Base-by-base conservation (phyloP, 1,140 invertebrate species). In the Magallana angulata region DNA sequence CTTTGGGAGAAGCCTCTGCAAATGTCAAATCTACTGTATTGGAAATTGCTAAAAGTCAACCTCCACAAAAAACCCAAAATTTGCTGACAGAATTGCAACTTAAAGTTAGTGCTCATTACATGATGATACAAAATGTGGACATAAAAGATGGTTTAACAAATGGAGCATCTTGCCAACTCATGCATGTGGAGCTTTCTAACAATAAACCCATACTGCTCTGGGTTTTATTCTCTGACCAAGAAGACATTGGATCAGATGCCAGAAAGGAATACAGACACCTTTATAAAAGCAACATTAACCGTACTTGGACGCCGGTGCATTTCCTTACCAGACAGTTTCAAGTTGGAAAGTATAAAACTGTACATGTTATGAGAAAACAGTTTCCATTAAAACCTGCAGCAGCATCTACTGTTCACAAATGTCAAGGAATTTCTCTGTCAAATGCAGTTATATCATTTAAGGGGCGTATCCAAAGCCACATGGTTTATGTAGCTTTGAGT, bases 61-160 rank as follows among this genome's bases (percentile, higher is more conserved):
- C 30, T 30, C 76, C 14, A 81, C 83, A 71, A 64, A 90, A 80
- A 88, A 87, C 84, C 12, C 87, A 88, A 59, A 85, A 80, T 48
- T 71, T 88, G 36, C 76, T 18, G 59, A 60, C 87, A n/a, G 89
- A 62, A 18, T 24, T 24, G 24, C 24, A 24, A 24, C 24, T 24
- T 24, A 24, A 24, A 24, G 24, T 24, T 24, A 24, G 24, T 24
- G 24, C 24, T 24, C 24, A 24, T 24, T 24, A 24, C 24, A 24
- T 24, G 0, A 24, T 24, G 24, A 24, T 24, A 24, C 24, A 24
- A 24, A 24, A 24, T 24, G 24, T 24, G 24, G 24, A 24, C 24
- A 24, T 24, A 24, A 24, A 24, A 24, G 24, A 24, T 24, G 24
- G 24, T 24, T 24, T 24, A 24, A 24, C 24, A 24, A 24, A 24